Percentiles rank a stretch among this genome's conserved stretches.
Conservation (phyloP, 2,113 vertebrate genomes). For the Bolborhynchus lineola region DNA sequence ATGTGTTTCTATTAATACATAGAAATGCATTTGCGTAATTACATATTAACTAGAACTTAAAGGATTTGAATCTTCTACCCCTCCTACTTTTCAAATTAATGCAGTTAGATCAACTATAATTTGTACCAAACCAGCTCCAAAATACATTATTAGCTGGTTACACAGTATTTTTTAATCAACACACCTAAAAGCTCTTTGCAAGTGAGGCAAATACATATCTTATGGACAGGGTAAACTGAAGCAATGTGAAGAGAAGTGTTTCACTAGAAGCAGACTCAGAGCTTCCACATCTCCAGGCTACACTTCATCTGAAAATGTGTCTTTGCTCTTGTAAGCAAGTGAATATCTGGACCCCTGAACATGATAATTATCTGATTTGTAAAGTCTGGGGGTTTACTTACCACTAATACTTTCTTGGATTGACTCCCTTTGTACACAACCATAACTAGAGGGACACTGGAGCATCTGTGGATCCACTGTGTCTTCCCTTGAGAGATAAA, state of each 20-base stretch:
- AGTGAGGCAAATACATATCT: neutral
- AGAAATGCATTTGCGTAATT: neutral
- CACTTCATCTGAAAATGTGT: neutral
- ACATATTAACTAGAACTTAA: neutral
- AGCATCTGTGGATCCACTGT: neutral
- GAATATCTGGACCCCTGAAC: neutral
- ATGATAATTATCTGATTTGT: neutral
- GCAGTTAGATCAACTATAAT: neutral
- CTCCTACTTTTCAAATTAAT: neutral
- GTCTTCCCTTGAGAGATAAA: neutral
- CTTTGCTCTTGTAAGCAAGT: neutral
- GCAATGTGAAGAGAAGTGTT: neutral
- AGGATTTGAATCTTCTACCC: neutral
- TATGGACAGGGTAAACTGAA: neutral
- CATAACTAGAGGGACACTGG: neutral
- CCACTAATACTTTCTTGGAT: neutral
- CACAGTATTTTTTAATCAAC: neutral
- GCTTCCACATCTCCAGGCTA: neutral
- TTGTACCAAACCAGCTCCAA: neutral
- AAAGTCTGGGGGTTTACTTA: neutral
- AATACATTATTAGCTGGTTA: neutral
- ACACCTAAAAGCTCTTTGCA: neutral
- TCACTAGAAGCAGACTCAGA: neutral
- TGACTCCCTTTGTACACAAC: neutral
- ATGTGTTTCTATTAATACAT: neutral